Evolutionary conservation across 2,888 invertebrate genomes (phyloP).

Genomic region (Phaonia tiefii): DNA sequence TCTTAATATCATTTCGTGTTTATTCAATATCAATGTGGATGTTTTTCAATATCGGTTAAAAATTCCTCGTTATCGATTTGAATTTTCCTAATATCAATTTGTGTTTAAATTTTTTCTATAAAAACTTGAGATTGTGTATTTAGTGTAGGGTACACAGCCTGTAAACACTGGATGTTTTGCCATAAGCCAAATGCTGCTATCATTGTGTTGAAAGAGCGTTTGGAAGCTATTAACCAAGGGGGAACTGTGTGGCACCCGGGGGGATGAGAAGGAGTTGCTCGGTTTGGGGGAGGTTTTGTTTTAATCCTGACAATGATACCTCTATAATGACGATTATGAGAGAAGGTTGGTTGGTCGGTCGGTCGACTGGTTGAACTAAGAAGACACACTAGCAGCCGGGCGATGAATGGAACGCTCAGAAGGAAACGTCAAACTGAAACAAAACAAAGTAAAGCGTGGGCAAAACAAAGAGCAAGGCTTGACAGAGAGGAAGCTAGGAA

Average conservation of each 20-base stretch:
- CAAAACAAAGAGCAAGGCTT: not conserved
- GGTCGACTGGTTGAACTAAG: too few species aligned
- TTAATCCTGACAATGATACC: conserved; percentile 69
- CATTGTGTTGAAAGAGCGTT: conserved; percentile 1
- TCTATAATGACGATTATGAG: conserved; percentile 61
- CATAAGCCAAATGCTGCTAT: conserved; percentile 30
- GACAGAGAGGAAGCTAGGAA: too few species aligned
- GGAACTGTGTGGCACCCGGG: not conserved
- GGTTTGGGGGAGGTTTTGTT: conserved; percentile 46
- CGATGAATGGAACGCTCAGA: conserved; percentile 23
- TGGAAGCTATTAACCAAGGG: conserved; percentile 27
- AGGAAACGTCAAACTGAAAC: conserved; percentile 17
- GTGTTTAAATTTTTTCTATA: too few species aligned
- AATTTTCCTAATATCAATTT: too few species aligned
- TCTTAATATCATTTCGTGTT: too few species aligned
- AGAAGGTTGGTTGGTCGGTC: conserved; percentile 40
- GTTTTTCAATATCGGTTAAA: too few species aligned
- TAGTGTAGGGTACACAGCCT: conserved; percentile 3
- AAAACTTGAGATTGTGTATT: too few species aligned
- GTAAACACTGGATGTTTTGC: conserved; percentile 25
- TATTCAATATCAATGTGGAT: too few species aligned
- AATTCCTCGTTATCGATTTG: too few species aligned
- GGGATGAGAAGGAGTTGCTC: conserved; percentile 22
- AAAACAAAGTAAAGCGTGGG: conserved; percentile 6
- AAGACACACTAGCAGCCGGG: not conserved